Percentiles rank a stretch among this genome's conserved stretches.
These are phyloP conservation scores for Mimumesa dahlbomi DNA, from an alignment of 2,888 invertebrate genomes.

Conservation along the genomic window DNA sequence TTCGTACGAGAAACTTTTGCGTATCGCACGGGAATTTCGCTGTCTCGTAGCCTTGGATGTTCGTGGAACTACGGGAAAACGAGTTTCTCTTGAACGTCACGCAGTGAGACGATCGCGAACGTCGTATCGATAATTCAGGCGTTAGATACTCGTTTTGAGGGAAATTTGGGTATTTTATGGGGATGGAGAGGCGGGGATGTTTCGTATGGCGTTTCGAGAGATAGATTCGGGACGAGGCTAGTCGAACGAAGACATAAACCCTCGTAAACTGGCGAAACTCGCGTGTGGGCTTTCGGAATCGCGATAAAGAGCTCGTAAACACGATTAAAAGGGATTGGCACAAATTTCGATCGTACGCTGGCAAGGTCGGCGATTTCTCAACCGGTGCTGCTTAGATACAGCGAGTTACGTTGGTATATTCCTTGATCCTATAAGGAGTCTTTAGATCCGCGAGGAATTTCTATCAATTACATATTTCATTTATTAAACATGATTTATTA, in stretches of 20 bases:
- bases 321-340: constrained; percentile 35
- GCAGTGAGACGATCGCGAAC: background rate
- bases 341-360: constrained; percentile 21
- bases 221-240: constrained; percentile 1
- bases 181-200: background rate
- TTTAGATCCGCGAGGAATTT: constrained; percentile 6
- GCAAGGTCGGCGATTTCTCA: constrained; percentile 33
- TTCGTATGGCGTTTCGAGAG: constrained; percentile 3
- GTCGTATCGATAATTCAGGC: too few species aligned
- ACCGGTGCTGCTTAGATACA: constrained; percentile 8
- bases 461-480: too few species aligned
- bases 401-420: constrained; percentile 6
- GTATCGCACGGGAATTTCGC: too few species aligned
- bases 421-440: constrained; percentile 11
- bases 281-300: constrained; percentile 1
- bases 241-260: constrained; percentile 6
- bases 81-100: too few species aligned
- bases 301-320: constrained; percentile 25
- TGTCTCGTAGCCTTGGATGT: too few species aligned
- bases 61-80: too few species aligned
- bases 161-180: too few species aligned
- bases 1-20: too few species aligned
- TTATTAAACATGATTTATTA: too few species aligned
- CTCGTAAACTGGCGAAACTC: constrained; percentile 27
- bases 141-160: too few species aligned